phyloP scores from a whole-genome alignment of 2,888 invertebrate species.

The Dyspetes luteomarginatus region DNA sequence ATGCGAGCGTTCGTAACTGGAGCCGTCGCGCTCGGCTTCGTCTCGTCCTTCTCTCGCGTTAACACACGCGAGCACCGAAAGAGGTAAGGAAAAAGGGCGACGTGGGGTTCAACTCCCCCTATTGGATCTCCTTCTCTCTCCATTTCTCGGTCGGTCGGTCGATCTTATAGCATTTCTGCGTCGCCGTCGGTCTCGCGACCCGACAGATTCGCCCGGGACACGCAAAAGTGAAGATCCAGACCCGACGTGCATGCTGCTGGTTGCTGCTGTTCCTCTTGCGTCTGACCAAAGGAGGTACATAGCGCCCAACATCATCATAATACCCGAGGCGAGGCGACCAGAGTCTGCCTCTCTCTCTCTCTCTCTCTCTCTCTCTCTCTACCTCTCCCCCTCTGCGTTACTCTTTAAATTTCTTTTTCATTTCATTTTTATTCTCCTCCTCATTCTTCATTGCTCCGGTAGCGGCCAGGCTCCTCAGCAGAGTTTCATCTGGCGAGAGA shows the following conservation, averaged over 20 bases:
- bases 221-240: conserved; percentile 73
- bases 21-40: conserved; percentile 63
- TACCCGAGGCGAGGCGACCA: conserved; percentile 51
- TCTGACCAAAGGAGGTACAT: conserved; percentile 45
- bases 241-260: conserved; percentile 57
- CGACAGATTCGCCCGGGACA: conserved; percentile 72
- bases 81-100: conserved; percentile 44
- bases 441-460: conserved; percentile 65
- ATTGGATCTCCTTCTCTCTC: not conserved
- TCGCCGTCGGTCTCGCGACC: conserved; percentile 64
- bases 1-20: conserved; percentile 72
- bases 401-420: conserved; percentile 53
- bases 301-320: conserved; percentile 61
- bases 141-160: not conserved
- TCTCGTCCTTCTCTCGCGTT: conserved; percentile 34
- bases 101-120: conserved; percentile 40
- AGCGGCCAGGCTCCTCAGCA: conserved; percentile 41
- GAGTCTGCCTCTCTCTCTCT: conserved; percentile 26
- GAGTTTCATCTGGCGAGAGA: conserved; percentile 39
- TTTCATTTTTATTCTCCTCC: conserved; percentile 63
- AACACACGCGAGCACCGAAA: not conserved
- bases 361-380: conserved; percentile 21
- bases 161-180: conserved; percentile 43
- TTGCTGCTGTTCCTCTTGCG: conserved; percentile 50
- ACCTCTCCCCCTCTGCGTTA: conserved; percentile 32